Base-by-base conservation (phyloP, 2,113 vertebrate species). In the Argyrosomus japonicus region DNA sequence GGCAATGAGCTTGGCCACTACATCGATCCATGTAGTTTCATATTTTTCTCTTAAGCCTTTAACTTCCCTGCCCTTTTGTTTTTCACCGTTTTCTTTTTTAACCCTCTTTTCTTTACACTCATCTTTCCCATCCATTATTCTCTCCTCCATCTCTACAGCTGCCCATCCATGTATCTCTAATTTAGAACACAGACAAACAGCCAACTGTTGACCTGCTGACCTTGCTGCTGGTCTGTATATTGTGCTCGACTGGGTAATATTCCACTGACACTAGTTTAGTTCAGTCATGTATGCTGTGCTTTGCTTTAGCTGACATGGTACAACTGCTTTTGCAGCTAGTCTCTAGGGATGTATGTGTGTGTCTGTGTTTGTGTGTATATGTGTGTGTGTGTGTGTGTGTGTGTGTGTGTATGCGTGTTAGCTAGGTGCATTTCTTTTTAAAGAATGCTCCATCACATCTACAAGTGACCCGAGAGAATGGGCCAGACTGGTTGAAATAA, bases 401-500 rank as follows among this genome's bases (percentile, higher is more conserved):
- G 10, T 54, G 19, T 62, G 21, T 65, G 50, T 75, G 62, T 50
- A 29, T 27, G 53, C 27, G 18, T 23, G 3, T 58, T 21, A 23
- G 25, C 58, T 64, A 64, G 82, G 68, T 75, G 70, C 36, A 40
- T 51, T 75, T 58, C 29, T 62, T 72, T 79, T 74, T 32, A 19
- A 27, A 57, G 45, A 45, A 17, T 27, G 56, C 63, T 71, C 54
- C 23, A 57, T 83, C 32, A 54, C 65, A 56, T 75, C 36, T 60
- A 48, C 18, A 69, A 73, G 36, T 79, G 71, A 91, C 56, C 68
- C 5, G 3, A 68, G 40, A 75, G 19, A 75, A 82, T 68, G 45
- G 68, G 63, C 11, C 71, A 84, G 78, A 77, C 11, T 70, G 56
- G 53, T 86, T 77, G 69, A 88, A 86, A 86, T 68, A 70, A 85